Conservation (phyloP, 2,888 invertebrate genomes). For the Pachliopta kotzebuea region DNA sequence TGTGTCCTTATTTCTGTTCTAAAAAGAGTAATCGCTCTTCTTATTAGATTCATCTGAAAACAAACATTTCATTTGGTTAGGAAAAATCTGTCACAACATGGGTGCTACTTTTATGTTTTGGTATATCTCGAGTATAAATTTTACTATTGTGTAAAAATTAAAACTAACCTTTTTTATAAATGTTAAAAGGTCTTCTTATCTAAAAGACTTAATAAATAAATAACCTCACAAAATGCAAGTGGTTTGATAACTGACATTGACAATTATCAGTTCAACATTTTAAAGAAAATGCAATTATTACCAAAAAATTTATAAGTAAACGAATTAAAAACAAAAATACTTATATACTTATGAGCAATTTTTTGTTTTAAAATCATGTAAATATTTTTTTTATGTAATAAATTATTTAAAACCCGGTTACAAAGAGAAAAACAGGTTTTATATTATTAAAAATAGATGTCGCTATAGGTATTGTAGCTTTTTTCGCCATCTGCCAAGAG, state of each 20-base stretch:
- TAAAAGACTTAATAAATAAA: neutral
- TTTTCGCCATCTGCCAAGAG: neutral
- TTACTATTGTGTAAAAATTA: neutral
- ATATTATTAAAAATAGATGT: neutral
- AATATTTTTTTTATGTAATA: too few relatives aligned
- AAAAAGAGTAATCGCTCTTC: constrained; percentile 60
- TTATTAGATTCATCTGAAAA: constrained; percentile 70
- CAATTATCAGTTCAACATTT: constrained; percentile 2
- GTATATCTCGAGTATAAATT: neutral
- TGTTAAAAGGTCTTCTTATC: neutral
- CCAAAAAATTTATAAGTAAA: too few relatives aligned
- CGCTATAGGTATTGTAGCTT: neutral
- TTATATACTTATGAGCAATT: too few relatives aligned
- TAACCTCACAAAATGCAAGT: neutral
- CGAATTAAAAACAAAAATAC: too few relatives aligned
- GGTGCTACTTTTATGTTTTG: neutral
- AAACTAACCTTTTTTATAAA: neutral
- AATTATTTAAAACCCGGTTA: too few relatives aligned
- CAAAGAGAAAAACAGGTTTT: too few relatives aligned
- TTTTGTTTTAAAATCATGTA: too few relatives aligned
- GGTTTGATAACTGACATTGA: constrained; percentile 12
- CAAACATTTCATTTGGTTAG: constrained; percentile 30
- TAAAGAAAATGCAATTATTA: neutral
- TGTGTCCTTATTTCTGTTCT: constrained; percentile 58
- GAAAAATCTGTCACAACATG: neutral